A percentile compares a stretch with the other conserved stretches of the same genome.
Evolutionary conservation across 2,113 vertebrate genomes (phyloP).

Genomic region (Ia io): DNA sequence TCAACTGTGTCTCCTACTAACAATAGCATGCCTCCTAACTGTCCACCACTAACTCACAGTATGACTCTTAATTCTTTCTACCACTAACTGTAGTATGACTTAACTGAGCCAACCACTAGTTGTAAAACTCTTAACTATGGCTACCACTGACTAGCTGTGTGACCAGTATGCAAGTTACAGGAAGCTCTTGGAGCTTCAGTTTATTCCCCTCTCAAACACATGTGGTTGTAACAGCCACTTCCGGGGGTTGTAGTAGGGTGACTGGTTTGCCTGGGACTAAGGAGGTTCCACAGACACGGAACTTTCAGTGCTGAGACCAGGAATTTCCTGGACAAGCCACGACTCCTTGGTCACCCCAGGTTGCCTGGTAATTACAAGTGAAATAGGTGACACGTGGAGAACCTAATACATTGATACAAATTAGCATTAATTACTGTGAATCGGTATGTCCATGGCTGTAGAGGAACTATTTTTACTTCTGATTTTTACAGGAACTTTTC

Average conservation of each 20-base stretch:
- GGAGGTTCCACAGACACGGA: background rate
- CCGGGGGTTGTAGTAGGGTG: background rate
- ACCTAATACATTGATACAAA: background rate
- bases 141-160: background rate
- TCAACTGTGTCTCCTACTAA: background rate
- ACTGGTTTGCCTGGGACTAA: background rate
- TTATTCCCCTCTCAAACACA: background rate
- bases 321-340: background rate
- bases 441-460: background rate
- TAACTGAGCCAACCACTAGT: background rate
- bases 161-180: background rate
- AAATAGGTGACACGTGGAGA: background rate
- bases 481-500: background rate
- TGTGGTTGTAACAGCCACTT: background rate
- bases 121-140: background rate
- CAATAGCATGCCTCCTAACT: background rate
- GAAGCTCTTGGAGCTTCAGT: background rate
- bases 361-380: background rate
- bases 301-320: background rate
- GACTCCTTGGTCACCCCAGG: background rate
- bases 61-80: background rate
- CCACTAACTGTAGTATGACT: background rate
- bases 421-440: background rate
- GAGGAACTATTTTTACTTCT: background rate
- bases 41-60: background rate